Evolutionary conservation across 2,113 vertebrate genomes (phyloP), one percentile per base, ranked within the genome.

Genomic region (Coracopsis vasa): DNA sequence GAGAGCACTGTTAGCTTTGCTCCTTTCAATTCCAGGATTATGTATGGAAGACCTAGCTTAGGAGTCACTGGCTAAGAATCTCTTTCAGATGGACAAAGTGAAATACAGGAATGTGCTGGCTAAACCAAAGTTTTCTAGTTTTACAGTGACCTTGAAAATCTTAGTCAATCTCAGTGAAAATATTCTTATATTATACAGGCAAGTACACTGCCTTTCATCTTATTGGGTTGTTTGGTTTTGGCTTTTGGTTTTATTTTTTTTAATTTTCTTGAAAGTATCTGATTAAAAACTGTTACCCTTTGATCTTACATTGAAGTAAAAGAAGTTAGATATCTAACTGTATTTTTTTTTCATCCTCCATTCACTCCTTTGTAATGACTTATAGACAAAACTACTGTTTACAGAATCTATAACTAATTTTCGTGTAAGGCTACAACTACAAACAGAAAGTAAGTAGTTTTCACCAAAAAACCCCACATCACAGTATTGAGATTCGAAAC

Each of bases 401-500:
- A 42, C 3, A 70, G 24, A 73, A 31, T 4, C 37, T 24, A 48
- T 24, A 88, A 29, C 35, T 7, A 88, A 37, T 72, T 50, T 80
- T 95, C 15, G 79, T 83, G n/a, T 41, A 72, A 12, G 47, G 56
- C 20, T 84, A 29, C 31, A 90, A 45, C 17, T 45, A 19, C 47
- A 82, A 93, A 15, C 12, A 92, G 39, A 88, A 84, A 42, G 23
- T 35, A 74, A 90, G 66, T 10, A 94, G n/a, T 62, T 9, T 13
- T 60, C 11, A 31, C 15, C 13, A 39, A 86, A 39, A 61, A 35
- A 7, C 44, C 31, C 44, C 31, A 25, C 72, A 54, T 62, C 10
- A 37, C n/a, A 44, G 13, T 86, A 90, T 74, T 91, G 39, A 95
- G 19, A 69, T 80, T 91, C 10, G 13, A 31, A 88, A 61, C 19